Conservation (phyloP, 2,888 invertebrate genomes). For the Drosophila macrothrix region DNA sequence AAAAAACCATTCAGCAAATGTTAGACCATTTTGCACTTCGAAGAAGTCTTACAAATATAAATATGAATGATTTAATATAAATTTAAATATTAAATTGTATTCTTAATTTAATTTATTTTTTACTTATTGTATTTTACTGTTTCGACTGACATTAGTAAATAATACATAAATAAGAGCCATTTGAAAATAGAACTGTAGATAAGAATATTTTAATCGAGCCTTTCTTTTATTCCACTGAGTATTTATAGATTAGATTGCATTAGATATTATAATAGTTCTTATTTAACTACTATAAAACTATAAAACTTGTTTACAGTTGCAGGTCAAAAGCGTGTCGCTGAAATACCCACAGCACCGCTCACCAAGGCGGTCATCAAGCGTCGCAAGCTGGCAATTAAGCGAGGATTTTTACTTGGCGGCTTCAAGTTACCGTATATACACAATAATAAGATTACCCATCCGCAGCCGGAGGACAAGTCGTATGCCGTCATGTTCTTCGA, state of each 20-base stretch:
- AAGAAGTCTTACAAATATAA: background rate
- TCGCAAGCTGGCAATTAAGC: conserved; percentile 60
- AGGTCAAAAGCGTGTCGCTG: conserved; percentile 53
- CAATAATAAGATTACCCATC: conserved; percentile 35
- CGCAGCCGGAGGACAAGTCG: conserved; percentile 63
- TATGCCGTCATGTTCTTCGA: conserved; percentile 68
- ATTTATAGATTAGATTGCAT: background rate
- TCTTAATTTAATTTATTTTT: background rate
- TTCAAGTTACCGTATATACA: conserved; percentile 52
- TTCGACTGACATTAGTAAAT: background rate
- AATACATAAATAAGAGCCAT: background rate
- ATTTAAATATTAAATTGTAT: background rate
- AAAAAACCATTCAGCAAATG: no score
- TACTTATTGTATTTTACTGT: no score
- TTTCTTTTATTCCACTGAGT: background rate
- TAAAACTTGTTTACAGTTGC: background rate
- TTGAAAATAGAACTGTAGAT: background rate
- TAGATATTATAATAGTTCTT: background rate
- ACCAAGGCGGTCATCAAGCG: conserved; percentile 67
- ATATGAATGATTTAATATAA: background rate
- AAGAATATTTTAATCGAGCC: background rate
- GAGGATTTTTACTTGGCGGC: conserved; percentile 64
- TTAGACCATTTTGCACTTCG: no score
- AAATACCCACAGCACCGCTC: conserved; percentile 5
- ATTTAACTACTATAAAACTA: background rate